phyloP scores from a whole-genome alignment of 2,797 vertebrate species.

The Chaetophractus vellerosus region DNA sequence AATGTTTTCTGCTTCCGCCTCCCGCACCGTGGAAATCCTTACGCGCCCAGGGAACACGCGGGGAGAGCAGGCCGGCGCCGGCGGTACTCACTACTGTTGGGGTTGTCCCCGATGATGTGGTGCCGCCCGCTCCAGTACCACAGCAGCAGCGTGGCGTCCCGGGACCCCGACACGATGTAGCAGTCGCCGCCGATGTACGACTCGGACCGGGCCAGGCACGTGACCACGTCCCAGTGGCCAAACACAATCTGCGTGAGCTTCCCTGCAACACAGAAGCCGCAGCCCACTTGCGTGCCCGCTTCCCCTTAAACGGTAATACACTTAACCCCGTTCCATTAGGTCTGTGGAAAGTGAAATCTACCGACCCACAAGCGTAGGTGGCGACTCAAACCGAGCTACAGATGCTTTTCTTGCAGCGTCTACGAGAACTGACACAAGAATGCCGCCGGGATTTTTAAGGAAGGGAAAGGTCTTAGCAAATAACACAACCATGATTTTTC shows the following conservation, averaged over 20 bases:
- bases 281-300: slow-evolving; percentile 35
- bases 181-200: slow-evolving; percentile 99
- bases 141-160: slow-evolving; percentile 97
- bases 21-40: slow-evolving; percentile 11
- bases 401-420: background rate
- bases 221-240: slow-evolving; percentile 99
- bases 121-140: slow-evolving; percentile 99
- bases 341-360: slow-evolving; percentile 5
- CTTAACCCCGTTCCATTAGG: slow-evolving; percentile 34
- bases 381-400: background rate
- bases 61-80: no score
- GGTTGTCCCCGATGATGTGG: slow-evolving; percentile 99
- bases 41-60: background rate
- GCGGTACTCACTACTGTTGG: slow-evolving; percentile 97
- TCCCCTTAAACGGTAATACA: slow-evolving; percentile 11
- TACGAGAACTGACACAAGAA: background rate
- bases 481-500: background rate
- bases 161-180: slow-evolving; percentile 98
- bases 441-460: background rate
- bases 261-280: slow-evolving; percentile 89
- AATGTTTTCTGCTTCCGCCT: background rate
- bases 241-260: slow-evolving; percentile 99
- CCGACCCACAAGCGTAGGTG: background rate
- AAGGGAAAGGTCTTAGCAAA: background rate
- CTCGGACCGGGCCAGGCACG: slow-evolving; percentile 97